phyloP scores from a whole-genome alignment of 2,888 invertebrate species.

The Sinelater perroti region DNA sequence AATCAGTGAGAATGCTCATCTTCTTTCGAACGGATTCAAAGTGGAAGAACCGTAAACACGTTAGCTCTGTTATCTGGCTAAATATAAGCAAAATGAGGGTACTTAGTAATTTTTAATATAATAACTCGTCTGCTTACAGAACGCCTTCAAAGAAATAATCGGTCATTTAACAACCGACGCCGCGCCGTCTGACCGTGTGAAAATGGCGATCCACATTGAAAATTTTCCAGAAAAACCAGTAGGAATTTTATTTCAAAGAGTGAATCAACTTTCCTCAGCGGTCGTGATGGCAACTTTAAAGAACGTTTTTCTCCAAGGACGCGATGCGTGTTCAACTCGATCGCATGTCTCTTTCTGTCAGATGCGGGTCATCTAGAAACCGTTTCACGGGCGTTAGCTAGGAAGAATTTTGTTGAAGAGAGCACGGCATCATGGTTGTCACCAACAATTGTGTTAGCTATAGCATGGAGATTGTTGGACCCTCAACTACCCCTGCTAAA shows the following conservation, averaged over 20 bases:
- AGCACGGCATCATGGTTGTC: neutral
- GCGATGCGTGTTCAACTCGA: neutral
- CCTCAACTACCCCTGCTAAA: neutral
- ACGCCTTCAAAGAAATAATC: neutral
- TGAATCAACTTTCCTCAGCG: neutral
- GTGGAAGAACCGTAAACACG: too few relatives aligned
- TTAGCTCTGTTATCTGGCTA: too few relatives aligned
- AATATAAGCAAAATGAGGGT: neutral
- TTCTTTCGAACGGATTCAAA: too few relatives aligned
- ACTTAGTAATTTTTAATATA: neutral
- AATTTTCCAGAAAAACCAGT: neutral
- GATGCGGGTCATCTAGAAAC: neutral
- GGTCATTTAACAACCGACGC: neutral
- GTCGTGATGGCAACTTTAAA: neutral
- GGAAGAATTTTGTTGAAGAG: neutral
- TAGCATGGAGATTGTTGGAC: neutral
- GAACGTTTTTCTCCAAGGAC: neutral
- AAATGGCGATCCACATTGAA: neutral
- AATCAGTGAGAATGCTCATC: too few relatives aligned
- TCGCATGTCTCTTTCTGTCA: neutral
- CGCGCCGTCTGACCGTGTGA: neutral
- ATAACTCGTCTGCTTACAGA: neutral
- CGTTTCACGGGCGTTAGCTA: neutral
- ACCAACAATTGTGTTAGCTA: neutral
- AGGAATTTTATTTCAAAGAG: neutral